phyloP scores from a whole-genome alignment of 2,888 invertebrate species.

The Hipparchia sbordonii region DNA sequence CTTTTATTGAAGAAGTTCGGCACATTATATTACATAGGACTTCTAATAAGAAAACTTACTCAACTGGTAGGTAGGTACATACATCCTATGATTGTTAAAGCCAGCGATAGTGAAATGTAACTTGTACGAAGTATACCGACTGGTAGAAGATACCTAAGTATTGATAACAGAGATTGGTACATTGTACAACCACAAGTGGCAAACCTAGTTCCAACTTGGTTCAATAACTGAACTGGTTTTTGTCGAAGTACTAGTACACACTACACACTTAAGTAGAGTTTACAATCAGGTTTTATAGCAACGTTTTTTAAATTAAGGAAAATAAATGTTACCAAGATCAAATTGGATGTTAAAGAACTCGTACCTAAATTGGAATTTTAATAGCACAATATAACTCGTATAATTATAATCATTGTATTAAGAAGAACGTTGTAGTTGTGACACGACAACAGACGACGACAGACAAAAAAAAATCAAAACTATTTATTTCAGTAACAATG shows the following conservation, averaged over 20 bases:
- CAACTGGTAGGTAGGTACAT: not conserved
- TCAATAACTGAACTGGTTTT: constrained; percentile 29
- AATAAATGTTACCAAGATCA: not conserved
- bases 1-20: too few relatives aligned
- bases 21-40: too few relatives aligned
- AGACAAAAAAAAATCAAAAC: too few relatives aligned
- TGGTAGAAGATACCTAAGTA: not conserved
- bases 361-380: not conserved
- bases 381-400: not conserved
- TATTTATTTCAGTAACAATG: too few relatives aligned
- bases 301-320: not conserved
- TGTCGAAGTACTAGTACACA: constrained; percentile 16
- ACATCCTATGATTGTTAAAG: constrained; percentile 11
- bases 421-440: not conserved
- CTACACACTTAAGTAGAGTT: constrained; percentile 26
- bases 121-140: constrained; percentile 21
- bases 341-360: not conserved
- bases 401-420: not conserved
- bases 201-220: constrained; percentile 11
- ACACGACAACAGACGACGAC: not conserved
- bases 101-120: constrained; percentile 17
- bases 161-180: too few relatives aligned
- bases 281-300: constrained; percentile 24
- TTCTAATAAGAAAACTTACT: too few relatives aligned
- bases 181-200: constrained; percentile 14